These are phyloP conservation scores for Nycticebus coucang DNA, from an alignment of 2,113 vertebrate genomes.

Conservation along the genomic window DNA sequence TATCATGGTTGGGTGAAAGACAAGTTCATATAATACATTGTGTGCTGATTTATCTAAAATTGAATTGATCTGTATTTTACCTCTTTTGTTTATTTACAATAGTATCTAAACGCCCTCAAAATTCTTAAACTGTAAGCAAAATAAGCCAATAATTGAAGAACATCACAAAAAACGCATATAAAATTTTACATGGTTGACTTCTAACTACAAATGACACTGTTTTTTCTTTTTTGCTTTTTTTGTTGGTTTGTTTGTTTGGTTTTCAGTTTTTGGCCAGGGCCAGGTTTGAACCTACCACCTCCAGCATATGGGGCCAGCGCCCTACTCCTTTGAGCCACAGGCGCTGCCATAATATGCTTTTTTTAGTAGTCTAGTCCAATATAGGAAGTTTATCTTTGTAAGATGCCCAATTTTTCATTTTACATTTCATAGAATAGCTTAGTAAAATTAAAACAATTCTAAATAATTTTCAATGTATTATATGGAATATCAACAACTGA, in stretches of 20 bases:
- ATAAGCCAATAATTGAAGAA: neutral
- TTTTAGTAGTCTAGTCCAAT: neutral
- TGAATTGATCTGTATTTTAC: neutral
- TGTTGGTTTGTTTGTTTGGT: too few relatives aligned
- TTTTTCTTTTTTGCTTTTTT: too few relatives aligned
- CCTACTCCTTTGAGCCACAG: too few relatives aligned
- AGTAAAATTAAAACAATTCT: neutral
- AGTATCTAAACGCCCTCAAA: neutral
- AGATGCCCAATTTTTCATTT: neutral
- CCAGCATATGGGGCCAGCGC: too few relatives aligned
- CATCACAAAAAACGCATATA: neutral
- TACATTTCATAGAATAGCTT: neutral
- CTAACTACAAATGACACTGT: conserved; percentile 14
- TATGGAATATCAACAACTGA: neutral
- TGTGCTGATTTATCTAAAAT: neutral
- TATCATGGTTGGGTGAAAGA: neutral
- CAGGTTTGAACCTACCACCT: too few relatives aligned
- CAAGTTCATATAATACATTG: neutral
- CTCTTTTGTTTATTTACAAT: neutral
- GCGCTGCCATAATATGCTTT: too few relatives aligned
- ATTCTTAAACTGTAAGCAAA: neutral
- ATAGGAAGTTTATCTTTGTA: conserved; percentile 17
- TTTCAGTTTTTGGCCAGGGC: too few relatives aligned
- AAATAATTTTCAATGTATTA: neutral
- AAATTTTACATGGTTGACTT: neutral